These are phyloP conservation scores for Nematolebias whitei DNA, from an alignment of 2,113 vertebrate species.

Conservation along the genomic window DNA sequence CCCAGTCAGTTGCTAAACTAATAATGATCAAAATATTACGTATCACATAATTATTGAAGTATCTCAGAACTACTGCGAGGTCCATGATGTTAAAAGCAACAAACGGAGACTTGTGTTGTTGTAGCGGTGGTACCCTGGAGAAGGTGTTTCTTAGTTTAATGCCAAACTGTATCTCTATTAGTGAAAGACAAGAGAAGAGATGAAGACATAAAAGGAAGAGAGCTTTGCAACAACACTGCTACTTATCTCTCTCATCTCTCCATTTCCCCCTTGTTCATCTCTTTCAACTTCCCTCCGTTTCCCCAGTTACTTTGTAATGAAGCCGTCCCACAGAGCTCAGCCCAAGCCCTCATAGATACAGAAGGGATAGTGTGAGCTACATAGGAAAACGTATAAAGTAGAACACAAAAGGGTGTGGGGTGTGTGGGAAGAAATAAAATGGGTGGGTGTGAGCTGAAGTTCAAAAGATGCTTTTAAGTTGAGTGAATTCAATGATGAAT, in stretches of 20 bases:
- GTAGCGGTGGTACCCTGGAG: conserved; percentile 22
- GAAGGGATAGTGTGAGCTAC: conserved; percentile 45
- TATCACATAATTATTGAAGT: conserved; percentile 17
- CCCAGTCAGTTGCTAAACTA: neutral
- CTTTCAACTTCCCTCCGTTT: conserved; percentile 59
- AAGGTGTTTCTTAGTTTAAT: conserved; percentile 46
- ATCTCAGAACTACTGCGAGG: conserved; percentile 10
- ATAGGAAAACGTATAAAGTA: conserved; percentile 56
- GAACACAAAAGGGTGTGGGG: conserved; percentile 1
- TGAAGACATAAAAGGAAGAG: conserved; percentile 57
- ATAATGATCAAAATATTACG: conserved; percentile 11
- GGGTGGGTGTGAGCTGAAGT: conserved; percentile 14
- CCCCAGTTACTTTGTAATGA: conserved; percentile 61
- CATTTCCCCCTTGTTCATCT: conserved; percentile 6
- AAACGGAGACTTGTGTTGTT: conserved; percentile 31
- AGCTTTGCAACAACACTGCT: conserved; percentile 56
- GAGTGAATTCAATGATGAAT: neutral
- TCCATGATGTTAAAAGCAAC: conserved; percentile 10
- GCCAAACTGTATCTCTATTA: conserved; percentile 54
- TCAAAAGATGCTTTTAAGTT: conserved; percentile 21
- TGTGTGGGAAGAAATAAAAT: conserved; percentile 35
- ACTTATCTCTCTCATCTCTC: conserved; percentile 41
- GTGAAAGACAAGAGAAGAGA: conserved; percentile 54
- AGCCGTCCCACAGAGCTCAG: conserved; percentile 60
- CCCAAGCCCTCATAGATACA: conserved; percentile 44